Evolutionary conservation across 2,888 invertebrate species (phyloP), one percentile per base, ranked within the genome.

Genomic region (Platycheirus albimanus): DNA sequence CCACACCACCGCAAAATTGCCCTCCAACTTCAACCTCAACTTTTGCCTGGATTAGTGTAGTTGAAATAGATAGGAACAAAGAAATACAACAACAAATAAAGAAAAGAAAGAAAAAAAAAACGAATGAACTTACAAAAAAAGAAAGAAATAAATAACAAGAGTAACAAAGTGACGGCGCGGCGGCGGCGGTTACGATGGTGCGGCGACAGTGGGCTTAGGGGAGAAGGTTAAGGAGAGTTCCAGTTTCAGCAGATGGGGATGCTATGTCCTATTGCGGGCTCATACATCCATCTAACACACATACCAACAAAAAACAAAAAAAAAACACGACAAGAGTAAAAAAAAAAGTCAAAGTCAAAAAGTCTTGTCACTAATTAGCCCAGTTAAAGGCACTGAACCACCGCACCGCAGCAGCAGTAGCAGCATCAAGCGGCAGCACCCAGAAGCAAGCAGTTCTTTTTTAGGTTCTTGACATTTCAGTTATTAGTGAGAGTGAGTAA

Each of bases 341-440:
- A 61, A 61, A 61, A 81, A 66, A 74, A 78, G 77, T 74, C 83
- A 83, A 83, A 83, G 83, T 83, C 83, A 83, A 83, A 81, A 83
- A 83, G 83, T 77, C 83, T 83, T 83, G 83, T 83, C 77, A 83
- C 83, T 83, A 83, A 83, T 83, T 83, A 83, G 83, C 83, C 83
- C 77, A 78, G 83, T 83, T 83, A 78, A 67, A 83, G 77, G 77
- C 77, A 69, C 72, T 78, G 83, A 83, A 83, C 77, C 77, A 78
- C 78, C 52, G 69, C 72, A 41, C 47, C 70, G 56, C 71, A 71
- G 38, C 24, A 45, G 45, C 33, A 47, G 11, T 3, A 24, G 56
- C 71, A 71, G 28, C 36, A 45, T 33, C 33, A 47, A n/a, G 24
- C 24, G n/a, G n/a, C n/a, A n/a, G n/a, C n/a, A n/a, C n/a, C n/a